These are phyloP conservation scores for Agapostemon virescens DNA, from an alignment of 2,888 invertebrate species.

Conservation along the genomic window DNA sequence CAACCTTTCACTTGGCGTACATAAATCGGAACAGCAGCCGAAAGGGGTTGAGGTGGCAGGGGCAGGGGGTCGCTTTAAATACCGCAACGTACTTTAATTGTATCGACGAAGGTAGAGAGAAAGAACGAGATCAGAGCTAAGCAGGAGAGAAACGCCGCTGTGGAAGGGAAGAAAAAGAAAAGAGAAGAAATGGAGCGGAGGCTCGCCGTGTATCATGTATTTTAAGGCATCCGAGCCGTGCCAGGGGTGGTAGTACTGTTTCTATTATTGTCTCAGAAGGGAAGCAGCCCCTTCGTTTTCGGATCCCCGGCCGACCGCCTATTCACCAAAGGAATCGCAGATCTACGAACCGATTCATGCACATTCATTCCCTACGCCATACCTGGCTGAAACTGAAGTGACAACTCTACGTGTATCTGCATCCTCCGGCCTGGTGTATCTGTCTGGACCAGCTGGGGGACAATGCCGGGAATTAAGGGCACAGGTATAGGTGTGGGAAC, in stretches of 20 bases:
- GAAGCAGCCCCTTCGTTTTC: slow-evolving; percentile 54
- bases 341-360: slow-evolving; percentile 52
- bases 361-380: slow-evolving; percentile 41
- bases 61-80: slow-evolving; percentile 56
- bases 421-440: slow-evolving; percentile 54
- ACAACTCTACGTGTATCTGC: slow-evolving; percentile 54
- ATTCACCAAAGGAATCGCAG: slow-evolving; percentile 41
- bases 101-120: slow-evolving; percentile 63
- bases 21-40: slow-evolving; percentile 69
- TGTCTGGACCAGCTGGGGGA: slow-evolving; percentile 65
- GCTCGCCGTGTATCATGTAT: slow-evolving; percentile 67
- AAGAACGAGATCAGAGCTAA: neutral
- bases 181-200: slow-evolving; percentile 44
- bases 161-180: slow-evolving; percentile 29
- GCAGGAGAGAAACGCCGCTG: slow-evolving; percentile 20
- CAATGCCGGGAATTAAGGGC: slow-evolving; percentile 72
- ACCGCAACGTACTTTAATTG: slow-evolving; percentile 80
- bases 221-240: slow-evolving; percentile 73
- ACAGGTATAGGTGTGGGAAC: slow-evolving; percentile 67
- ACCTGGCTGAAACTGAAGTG: slow-evolving; percentile 50
- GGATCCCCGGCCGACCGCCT: slow-evolving; percentile 24
- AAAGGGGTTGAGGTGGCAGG: neutral
- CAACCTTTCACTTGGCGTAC: slow-evolving; percentile 58
- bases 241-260: slow-evolving; percentile 75
- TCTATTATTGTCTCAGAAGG: slow-evolving; percentile 79